Evolutionary conservation across 2,797 vertebrate species (phyloP).

Genomic region (Sebastes aleutianus): DNA sequence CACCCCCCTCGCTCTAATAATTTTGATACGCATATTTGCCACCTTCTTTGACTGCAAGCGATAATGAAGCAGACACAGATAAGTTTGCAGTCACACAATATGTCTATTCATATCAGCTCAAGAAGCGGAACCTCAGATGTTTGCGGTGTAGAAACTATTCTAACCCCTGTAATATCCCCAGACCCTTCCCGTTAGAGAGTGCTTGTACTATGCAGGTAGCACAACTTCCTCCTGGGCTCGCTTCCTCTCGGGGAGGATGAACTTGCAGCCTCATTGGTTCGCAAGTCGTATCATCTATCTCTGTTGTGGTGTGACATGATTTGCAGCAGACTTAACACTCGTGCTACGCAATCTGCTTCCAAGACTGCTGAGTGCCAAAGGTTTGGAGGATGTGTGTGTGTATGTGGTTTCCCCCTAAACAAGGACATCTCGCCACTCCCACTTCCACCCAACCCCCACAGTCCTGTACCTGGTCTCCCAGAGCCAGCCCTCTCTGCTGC

Average conservation of each 20-base stretch:
- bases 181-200: not conserved
- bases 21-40: slow-evolving; percentile 27
- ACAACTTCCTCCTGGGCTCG: slow-evolving; percentile 14
- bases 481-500: slow-evolving; percentile 31
- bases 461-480: slow-evolving; percentile 44
- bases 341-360: slow-evolving; percentile 51
- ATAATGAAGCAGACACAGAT: slow-evolving; percentile 37
- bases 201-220: slow-evolving; percentile 24
- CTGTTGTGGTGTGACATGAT: slow-evolving; percentile 58
- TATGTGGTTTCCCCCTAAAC: slow-evolving; percentile 48
- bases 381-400: slow-evolving; percentile 49
- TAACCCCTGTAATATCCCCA: not conserved
- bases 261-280: slow-evolving; percentile 66
- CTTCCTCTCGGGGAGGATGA: slow-evolving; percentile 47
- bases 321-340: slow-evolving; percentile 64
- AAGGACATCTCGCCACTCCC: slow-evolving; percentile 65
- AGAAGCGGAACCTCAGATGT: slow-evolving; percentile 1
- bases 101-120: slow-evolving; percentile 30
- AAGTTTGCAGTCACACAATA: slow-evolving; percentile 29
- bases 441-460: slow-evolving; percentile 39
- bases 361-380: slow-evolving; percentile 61
- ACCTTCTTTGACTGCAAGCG: slow-evolving; percentile 18
- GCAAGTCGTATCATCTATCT: slow-evolving; percentile 66
- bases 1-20: slow-evolving; percentile 30
- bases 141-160: not conserved